Evolutionary conservation across 2,113 vertebrate genomes (phyloP).

Genomic region (Chaetodon auriga): DNA sequence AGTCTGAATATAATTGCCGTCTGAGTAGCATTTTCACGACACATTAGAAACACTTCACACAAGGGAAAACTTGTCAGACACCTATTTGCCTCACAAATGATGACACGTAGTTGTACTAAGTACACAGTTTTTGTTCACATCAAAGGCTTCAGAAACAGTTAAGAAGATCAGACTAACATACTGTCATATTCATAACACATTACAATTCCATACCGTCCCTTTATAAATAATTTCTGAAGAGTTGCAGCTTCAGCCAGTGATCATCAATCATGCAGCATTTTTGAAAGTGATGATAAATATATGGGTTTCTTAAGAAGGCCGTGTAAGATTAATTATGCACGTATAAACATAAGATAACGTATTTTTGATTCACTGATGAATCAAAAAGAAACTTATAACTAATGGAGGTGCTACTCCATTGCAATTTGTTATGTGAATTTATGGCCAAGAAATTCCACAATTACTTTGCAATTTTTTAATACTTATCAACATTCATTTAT

Average conservation of each 20-base stretch:
- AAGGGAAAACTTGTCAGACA: not conserved
- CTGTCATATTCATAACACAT: not conserved
- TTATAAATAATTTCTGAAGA: not conserved
- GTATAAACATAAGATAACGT: slow-evolving; percentile 5
- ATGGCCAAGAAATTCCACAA: not conserved
- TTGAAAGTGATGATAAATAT: slow-evolving; percentile 1
- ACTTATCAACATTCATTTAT: not conserved
- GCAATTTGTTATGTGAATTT: not conserved
- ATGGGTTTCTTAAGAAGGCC: slow-evolving; percentile 7
- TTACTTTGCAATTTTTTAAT: slow-evolving; percentile 4
- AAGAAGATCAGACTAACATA: not conserved
- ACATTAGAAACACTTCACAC: not conserved
- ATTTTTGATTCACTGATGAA: not conserved
- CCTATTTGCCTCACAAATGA: not conserved
- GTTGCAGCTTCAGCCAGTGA: not conserved
- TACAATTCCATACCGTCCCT: not conserved
- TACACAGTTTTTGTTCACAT: not conserved
- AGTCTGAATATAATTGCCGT: not conserved
- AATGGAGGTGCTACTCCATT: not conserved
- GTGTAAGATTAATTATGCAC: slow-evolving; percentile 25
- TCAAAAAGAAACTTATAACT: slow-evolving; percentile 1
- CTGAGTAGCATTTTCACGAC: not conserved
- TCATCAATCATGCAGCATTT: slow-evolving; percentile 7
- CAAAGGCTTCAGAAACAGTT: not conserved
- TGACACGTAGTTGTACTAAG: not conserved